Evolutionary conservation across 2,888 invertebrate species (phyloP), one percentile per base, ranked within the genome.

Genomic region (Hydroisotoma schaefferi): DNA sequence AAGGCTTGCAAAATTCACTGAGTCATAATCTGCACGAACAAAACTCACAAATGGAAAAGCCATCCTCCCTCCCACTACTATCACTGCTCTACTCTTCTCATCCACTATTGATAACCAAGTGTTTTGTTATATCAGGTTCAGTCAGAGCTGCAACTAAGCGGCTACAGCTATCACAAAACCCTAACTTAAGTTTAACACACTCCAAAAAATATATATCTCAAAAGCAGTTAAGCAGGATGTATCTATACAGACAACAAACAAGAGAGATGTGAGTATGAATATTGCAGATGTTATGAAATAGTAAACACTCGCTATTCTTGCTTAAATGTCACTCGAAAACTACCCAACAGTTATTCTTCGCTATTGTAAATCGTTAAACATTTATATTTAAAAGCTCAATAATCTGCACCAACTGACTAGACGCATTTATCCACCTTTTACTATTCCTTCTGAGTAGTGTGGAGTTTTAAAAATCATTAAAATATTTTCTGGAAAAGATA

Each of bases 281-380:
- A n/a, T n/a, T 40, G 40, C 40, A 40, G 40, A 40, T 40, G 40
- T 40, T 20, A 40, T 40, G 40, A 40, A 40, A 40, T 10, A 40
- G 40, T 40, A 40, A 40, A 40, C 40, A 40, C n/a, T 40, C 20
- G 8, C n/a, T 5, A 8, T 20, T 40, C 8, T 15, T 5, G 15
- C 40, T 20, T 4, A 18, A 15, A 8, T 10, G n/a, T 40, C 20
- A 15, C 5, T 15, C 4, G 40, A 40, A 20, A 18, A 40, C 40
- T 15, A 40, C 5, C 15, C n/a, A 18, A 40, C 40, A 15, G 20
- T 18, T 5, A 5, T 20, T 20, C n/a, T 40, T 20, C 20, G 20
- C 40, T 40, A 4, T 40, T 40, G 15, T 20, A 15, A 40, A 40
- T 40, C 40, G 40, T 40, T 40, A 40, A n/a, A 15, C 40, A 40